Evolutionary conservation across 1,140 invertebrate species (phyloP), one percentile per base, ranked within the genome.

Genomic region (Atopsyche davidsoni): DNA sequence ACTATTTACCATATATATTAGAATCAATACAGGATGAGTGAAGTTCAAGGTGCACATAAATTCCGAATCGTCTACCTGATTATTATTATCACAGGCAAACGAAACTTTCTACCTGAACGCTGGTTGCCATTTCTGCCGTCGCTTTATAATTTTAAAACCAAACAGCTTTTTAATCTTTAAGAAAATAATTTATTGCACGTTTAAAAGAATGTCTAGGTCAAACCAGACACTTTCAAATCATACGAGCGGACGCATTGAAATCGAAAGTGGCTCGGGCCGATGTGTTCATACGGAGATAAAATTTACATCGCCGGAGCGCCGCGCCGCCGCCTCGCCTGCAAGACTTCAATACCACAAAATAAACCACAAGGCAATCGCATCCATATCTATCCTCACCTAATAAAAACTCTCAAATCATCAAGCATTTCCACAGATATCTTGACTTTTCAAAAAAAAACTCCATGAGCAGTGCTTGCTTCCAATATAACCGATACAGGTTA

Each of bases 161-260:
- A 28, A 43, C 44, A 47, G 38, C 22, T 49, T 54, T 54, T 49
- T 44, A 25, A 54, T 39, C 22, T 49, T 34, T 31, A 16, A 35
- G 46, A 25, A 38, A 36, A 49, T 49, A 49, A 55, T 55, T 46
- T 50, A 46, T 41, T 45, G 47, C 48, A 25, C 53, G 39, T 10
- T 18, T 24, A 38, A 46, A 55, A 55, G 53, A 55, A 55, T 55
- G 53, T 55, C 53, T 55, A 55, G 53, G 53, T 55, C 53, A 55
- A 40, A 51, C 48, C 53, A 46, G 53, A 47, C 49, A 55, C 53
- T 55, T 55, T 55, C 53, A 55, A 55, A 55, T 55, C 38, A 55
- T 51, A 48, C 48, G 35, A 46, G 48, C 34, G 48, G 45, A 35
- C 18, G 43, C 46, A 55, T 46, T 47, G 53, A 55, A 55, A 55